Percentiles rank a stretch among this genome's conserved stretches.
Evolutionary conservation across 2,113 vertebrate species (phyloP).

Genomic region (Brachionichthys hirsutus): DNA sequence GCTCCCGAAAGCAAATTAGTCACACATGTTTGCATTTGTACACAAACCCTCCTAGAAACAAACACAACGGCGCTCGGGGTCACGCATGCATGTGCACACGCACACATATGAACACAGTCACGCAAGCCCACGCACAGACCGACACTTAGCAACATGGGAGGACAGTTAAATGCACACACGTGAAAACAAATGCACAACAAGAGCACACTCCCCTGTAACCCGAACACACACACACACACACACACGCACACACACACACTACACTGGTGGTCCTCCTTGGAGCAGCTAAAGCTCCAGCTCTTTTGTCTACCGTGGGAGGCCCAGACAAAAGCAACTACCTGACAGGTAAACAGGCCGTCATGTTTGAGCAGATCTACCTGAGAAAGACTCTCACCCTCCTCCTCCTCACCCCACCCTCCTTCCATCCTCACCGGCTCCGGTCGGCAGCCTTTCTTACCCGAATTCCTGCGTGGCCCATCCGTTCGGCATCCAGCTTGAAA

Average conservation of each 20-base stretch:
- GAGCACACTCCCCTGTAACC: background rate
- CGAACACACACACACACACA: conserved; percentile 6
- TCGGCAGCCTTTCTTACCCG: conserved; percentile 5
- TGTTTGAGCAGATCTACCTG: conserved; percentile 74
- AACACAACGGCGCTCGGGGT: conserved; percentile 39
- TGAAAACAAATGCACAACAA: background rate
- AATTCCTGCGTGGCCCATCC: no score
- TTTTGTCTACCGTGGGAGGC: conserved; percentile 68
- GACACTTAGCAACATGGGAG: no score
- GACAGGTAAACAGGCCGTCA: conserved; percentile 74
- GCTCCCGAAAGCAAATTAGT: conserved; percentile 68
- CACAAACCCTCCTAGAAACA: conserved; percentile 71
- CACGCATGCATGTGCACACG: conserved; percentile 17
- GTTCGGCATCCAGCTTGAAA: no score
- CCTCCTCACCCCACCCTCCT: conserved; percentile 50
- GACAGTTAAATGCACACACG: background rate
- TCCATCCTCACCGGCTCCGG: conserved; percentile 18
- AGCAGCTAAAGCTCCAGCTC: conserved; percentile 58
- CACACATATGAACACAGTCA: conserved; percentile 23
- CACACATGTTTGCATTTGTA: conserved; percentile 72
- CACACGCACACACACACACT: conserved; percentile 39
- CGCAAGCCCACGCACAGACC: background rate
- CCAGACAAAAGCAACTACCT: conserved; percentile 71
- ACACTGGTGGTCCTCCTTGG: conserved; percentile 73
- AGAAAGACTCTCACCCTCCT: conserved; percentile 61